Conservation (phyloP, 2,797 vertebrate species). For the Notolabrus celidotus region DNA sequence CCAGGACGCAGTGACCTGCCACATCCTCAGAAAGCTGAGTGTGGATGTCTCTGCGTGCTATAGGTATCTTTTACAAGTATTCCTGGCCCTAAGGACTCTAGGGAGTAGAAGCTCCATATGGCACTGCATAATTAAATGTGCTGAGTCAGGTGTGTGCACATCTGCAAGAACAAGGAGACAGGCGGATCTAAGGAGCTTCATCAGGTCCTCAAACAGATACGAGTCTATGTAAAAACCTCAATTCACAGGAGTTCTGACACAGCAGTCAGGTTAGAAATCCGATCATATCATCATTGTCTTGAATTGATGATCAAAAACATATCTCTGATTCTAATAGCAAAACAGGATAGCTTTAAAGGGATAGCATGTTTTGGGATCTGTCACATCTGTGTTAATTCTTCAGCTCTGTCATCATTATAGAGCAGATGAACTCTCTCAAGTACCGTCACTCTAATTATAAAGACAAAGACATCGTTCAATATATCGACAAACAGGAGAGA, state of each 20-base stretch:
- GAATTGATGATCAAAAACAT: too few relatives aligned
- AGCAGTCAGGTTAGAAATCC: not conserved
- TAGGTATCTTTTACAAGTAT: constrained; percentile 6
- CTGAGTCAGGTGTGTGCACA: constrained; percentile 37
- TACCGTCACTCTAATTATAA: too few relatives aligned
- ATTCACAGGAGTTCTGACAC: constrained; percentile 4
- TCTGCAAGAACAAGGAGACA: constrained; percentile 27
- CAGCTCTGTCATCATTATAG: too few relatives aligned
- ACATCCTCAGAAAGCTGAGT: not conserved
- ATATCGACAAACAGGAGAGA: too few relatives aligned
- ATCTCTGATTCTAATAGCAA: too few relatives aligned
- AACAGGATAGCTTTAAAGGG: too few relatives aligned
- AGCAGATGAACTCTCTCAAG: too few relatives aligned
- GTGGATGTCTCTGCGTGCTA: constrained; percentile 5
- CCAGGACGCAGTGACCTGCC: not conserved
- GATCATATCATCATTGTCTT: not conserved
- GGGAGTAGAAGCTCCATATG: constrained; percentile 23
- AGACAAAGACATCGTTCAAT: too few relatives aligned
- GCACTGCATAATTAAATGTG: constrained; percentile 13
- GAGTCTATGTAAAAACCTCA: constrained; percentile 1
- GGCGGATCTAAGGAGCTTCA: constrained; percentile 11
- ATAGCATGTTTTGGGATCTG: too few relatives aligned
- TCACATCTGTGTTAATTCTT: too few relatives aligned
- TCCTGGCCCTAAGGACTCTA: not conserved
- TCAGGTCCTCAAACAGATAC: constrained; percentile 13